Evolutionary conservation across 2,797 vertebrate genomes (phyloP).

Genomic region (Taenioides sp.): DNA sequence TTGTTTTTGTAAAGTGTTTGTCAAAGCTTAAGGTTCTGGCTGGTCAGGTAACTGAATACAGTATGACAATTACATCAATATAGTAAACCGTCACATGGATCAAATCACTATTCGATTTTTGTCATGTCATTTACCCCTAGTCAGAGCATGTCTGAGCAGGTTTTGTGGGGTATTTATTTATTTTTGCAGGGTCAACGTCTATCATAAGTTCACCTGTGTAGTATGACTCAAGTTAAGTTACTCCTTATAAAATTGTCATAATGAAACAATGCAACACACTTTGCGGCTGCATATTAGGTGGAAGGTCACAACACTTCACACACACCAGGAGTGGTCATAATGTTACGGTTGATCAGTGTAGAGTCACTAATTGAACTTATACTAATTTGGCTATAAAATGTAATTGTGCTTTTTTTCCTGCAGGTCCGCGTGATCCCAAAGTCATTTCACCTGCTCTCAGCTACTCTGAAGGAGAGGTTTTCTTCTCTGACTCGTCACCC

Average conservation of each 20-base stretch:
- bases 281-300: not conserved
- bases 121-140: not conserved
- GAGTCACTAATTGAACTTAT: not conserved
- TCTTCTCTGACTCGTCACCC: slow-evolving; percentile 80
- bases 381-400: not conserved
- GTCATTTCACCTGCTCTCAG: slow-evolving; percentile 76
- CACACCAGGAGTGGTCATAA: not conserved
- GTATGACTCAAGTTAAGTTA: not conserved
- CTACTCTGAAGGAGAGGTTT: slow-evolving; percentile 63
- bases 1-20: too few species aligned
- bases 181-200: not conserved
- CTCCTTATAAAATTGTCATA: not conserved
- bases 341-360: not conserved
- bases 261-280: not conserved
- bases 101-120: not conserved
- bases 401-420: slow-evolving; percentile 28
- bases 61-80: too few species aligned
- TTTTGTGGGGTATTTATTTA: not conserved
- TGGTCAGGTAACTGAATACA: too few species aligned
- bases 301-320: not conserved
- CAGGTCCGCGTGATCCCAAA: slow-evolving; percentile 83
- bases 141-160: not conserved
- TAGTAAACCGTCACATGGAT: too few species aligned
- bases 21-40: too few species aligned
- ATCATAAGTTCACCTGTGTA: not conserved